A percentile compares a stretch with the other conserved stretches of the same genome.
Conservation (phyloP, 2,113 vertebrate genomes). For the Urocitellus parryii region DNA sequence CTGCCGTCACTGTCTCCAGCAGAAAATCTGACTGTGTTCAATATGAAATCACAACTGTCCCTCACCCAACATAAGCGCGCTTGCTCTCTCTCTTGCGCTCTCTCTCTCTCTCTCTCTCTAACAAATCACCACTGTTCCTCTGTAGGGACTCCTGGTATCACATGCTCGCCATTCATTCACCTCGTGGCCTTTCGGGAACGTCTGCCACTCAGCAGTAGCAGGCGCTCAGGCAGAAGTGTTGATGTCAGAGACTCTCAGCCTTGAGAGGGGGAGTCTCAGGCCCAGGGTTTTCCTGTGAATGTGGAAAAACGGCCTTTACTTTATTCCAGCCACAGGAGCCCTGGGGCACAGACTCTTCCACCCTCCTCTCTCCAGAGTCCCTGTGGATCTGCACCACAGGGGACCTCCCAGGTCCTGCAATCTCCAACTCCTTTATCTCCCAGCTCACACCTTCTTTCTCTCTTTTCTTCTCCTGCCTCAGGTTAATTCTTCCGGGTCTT, state of each 20-base stretch:
- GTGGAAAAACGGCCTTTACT: not conserved
- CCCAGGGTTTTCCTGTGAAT: not conserved
- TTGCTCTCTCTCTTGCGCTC: too few species aligned
- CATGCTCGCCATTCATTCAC: too few species aligned
- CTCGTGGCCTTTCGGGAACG: not conserved
- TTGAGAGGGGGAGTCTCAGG: not conserved
- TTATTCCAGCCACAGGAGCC: not conserved
- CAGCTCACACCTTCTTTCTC: not conserved
- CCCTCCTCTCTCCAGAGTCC: not conserved
- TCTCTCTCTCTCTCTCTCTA: not conserved
- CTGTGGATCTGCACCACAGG: not conserved
- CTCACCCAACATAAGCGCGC: fast-evolving
- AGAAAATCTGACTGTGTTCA: too few species aligned
- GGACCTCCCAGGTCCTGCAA: not conserved
- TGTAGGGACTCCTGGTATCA: not conserved
- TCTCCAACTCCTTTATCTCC: too few species aligned
- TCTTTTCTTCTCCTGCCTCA: not conserved
- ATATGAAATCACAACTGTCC: not conserved
- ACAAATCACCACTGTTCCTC: not conserved
- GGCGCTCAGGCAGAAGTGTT: not conserved
- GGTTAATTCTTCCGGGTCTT: too few species aligned
- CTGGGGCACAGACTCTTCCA: too few species aligned
- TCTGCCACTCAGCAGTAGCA: too few species aligned
- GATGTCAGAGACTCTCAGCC: not conserved
- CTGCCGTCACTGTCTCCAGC: too few species aligned